Evolutionary conservation across 1,140 invertebrate genomes (phyloP), one percentile per base, ranked within the genome.

Genomic region (Venturia canescens): DNA sequence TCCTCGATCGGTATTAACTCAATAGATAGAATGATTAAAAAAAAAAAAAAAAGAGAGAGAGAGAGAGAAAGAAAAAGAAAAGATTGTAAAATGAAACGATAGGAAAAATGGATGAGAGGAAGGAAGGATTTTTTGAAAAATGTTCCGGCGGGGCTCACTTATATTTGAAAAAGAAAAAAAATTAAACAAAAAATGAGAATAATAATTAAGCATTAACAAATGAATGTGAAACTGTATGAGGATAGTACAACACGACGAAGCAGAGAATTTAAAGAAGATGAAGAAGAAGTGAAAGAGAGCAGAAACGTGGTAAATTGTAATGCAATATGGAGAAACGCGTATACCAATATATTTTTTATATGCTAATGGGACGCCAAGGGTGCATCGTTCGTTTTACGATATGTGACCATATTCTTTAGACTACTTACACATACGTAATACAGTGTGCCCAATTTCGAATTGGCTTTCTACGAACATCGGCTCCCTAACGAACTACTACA

Each of bases 271-370:
- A 26, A 27, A 27, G 23, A 57, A 57, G 53, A n/a, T n/a, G 50
- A 4, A 53, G 15, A 53, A 53, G 15, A 53, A 53, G n/a, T 6
- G 15, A 53, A 57, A 57, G 21, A 44, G 5, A 44, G 11, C n/a
- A n/a, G 27, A 86, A 84, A 85, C 86, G 86, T 87, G 83, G 80
- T 87, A 88, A 88, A 89, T 86, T 83, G 84, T 88, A 90, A 89
- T 89, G 88, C 87, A 87, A 89, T 89, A 88, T 83, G 87, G 84
- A 89, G 21, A 88, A 88, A 87, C 88, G 89, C 87, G 88, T 90
- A 89, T 88, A 90, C 86, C 86, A 88, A 90, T 90, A 91, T 91
- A 91, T 91, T 90, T 91, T 91, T 90, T 91, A 91, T 91, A 90
- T 90, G 86, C 87, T 86, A 88, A 90, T 84, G 87, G 85, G 86